Base-by-base conservation (phyloP, 2,888 invertebrate genomes). In the Lasioglossum marginatum region DNA sequence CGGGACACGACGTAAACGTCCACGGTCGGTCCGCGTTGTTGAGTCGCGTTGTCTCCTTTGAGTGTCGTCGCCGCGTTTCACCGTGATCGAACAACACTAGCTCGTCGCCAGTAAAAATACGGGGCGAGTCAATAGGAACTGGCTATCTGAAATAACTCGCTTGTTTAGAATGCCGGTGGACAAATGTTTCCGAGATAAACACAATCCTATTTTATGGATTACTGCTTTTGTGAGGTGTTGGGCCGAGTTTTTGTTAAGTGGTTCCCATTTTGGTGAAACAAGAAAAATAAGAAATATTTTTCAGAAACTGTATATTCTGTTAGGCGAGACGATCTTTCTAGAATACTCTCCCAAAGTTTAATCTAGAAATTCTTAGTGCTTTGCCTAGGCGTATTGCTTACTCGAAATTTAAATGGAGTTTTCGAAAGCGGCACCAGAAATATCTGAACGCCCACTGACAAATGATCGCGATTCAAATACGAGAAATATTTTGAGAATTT, bases 1-100 rank as follows among this genome's bases (percentile, higher is more conserved):
- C 73, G 73, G 75, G 43, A 45, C 78, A 81, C 68, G 89, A 83
- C 87, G 82, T 88, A 87, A 91, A 91, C 81, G 89, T 87, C 87
- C 86, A 86, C 82, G 87, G 88, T n/a, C 68, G 43, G 40, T 5
- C n/a, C 40, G 63, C 76, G 12, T 19, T 66, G 68, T 68, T 23
- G 23, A 23, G 37, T 31, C 68, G 34, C 68, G 40, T 70, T 70
- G 70, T 70, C 40, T 70, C 37, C 70, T 70, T 70, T 70, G 23
- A 68, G 27, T 40, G 66, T 48, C 19, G 52, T 52, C 23, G 27
- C n/a, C n/a, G 57, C 72, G 40, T 45, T 66, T 43, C 72, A 43
- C 31, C 40, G 70, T n/a, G n/a, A 52, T 79, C 19, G 31, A n/a
- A 27, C 34, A n/a, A 27, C 34, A 12, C 40, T 12, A 70, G 23